Evolutionary conservation across 2,113 vertebrate genomes (phyloP).

Genomic region (Halichoerus grypus): DNA sequence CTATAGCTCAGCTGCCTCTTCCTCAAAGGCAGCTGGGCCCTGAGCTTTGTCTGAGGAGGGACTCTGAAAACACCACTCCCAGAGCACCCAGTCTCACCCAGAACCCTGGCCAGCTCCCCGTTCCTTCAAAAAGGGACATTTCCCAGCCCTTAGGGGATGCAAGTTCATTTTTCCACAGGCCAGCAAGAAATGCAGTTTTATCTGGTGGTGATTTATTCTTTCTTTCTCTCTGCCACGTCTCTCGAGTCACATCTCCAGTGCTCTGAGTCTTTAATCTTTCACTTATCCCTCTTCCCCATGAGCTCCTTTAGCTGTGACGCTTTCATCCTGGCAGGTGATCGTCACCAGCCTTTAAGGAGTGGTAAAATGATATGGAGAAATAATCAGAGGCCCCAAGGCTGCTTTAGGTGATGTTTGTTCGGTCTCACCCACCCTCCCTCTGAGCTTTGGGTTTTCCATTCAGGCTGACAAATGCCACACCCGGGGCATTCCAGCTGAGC

Average conservation of each 20-base stretch:
- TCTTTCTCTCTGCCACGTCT: neutral
- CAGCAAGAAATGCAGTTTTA: neutral
- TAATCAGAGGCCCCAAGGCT: conserved; percentile 10
- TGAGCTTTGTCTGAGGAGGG: neutral
- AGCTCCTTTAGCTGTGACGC: neutral
- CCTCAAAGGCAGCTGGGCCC: neutral
- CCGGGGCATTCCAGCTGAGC: conserved; percentile 65
- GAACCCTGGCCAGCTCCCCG: neutral
- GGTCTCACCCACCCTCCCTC: neutral
- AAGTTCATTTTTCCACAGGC: neutral
- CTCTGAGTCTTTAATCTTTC: neutral
- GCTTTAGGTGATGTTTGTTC: conserved; percentile 6
- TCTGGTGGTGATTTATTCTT: neutral
- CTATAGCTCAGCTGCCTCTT: neutral
- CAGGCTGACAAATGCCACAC: conserved; percentile 44
- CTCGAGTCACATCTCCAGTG: neutral
- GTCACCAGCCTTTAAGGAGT: neutral
- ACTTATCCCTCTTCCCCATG: neutral
- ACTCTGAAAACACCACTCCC: too few species aligned
- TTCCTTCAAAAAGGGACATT: neutral
- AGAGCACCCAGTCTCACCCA: neutral
- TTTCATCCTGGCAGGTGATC: conserved; percentile 64
- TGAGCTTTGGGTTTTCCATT: conserved; percentile 69
- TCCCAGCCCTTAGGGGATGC: neutral
- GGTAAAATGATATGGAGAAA: conserved; percentile 35